phyloP scores from a whole-genome alignment of 2,113 vertebrate species.

The Narcine bancroftii region DNA sequence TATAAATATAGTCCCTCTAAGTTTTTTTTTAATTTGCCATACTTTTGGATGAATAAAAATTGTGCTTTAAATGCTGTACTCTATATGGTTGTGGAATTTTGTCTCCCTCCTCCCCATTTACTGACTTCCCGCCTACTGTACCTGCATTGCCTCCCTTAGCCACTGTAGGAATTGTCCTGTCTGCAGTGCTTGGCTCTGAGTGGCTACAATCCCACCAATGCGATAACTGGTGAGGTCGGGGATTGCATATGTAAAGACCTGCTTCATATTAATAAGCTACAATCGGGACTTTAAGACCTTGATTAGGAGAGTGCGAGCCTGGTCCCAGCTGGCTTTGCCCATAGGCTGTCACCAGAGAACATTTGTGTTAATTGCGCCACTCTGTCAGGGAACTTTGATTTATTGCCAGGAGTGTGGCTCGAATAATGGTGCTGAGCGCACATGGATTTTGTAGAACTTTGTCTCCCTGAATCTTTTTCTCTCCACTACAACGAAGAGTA shows the following conservation, averaged over 20 bases:
- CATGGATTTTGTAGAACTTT: constrained; percentile 99
- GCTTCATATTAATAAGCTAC: constrained; percentile 98
- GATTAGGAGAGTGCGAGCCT: constrained; percentile 91
- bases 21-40: neutral
- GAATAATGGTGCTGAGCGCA: constrained; percentile 80
- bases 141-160: constrained; percentile 57
- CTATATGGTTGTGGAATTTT: constrained; percentile 32
- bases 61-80: constrained; percentile 25
- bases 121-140: constrained; percentile 46
- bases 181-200: constrained; percentile 59
- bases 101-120: constrained; percentile 50
- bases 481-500: constrained; percentile 99
- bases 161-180: constrained; percentile 54
- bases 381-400: constrained; percentile 82
- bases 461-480: constrained; percentile 90
- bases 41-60: neutral
- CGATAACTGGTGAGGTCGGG: constrained; percentile 60
- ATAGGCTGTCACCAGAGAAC: constrained; percentile 66
- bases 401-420: constrained; percentile 67
- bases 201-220: constrained; percentile 78
- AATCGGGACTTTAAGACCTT: constrained; percentile 97
- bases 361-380: constrained; percentile 76
- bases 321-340: constrained; percentile 82
- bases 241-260: constrained; percentile 83
- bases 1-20: neutral